These are phyloP conservation scores for Otocyon megalotis DNA, from an alignment of 2,113 vertebrate species.

Conservation along the genomic window DNA sequence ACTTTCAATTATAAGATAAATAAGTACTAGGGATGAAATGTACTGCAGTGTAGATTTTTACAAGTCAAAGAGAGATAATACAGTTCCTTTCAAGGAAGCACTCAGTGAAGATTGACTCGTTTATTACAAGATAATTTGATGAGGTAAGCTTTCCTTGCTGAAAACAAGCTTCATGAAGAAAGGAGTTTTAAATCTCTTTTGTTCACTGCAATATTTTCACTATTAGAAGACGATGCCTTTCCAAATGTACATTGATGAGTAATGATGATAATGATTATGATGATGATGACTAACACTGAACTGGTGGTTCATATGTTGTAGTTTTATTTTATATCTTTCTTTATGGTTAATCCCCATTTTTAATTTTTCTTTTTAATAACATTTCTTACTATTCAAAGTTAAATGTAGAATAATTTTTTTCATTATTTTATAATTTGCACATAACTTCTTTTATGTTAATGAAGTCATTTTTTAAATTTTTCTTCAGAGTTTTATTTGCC, in stretches of 20 bases:
- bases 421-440: neutral
- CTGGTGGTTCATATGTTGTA: neutral
- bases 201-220: neutral
- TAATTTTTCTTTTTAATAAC: neutral
- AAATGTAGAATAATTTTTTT: neutral
- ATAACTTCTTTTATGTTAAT: neutral
- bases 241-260: neutral
- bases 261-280: too few species aligned
- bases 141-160: neutral
- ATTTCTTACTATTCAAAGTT: neutral
- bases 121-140: neutral
- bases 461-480: neutral
- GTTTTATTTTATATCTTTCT: neutral
- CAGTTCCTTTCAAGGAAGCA: neutral
- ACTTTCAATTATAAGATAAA: neutral
- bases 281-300: neutral
- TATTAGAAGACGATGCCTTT: neutral
- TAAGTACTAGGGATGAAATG: neutral
- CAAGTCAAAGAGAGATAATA: neutral
- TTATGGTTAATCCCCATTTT: neutral
- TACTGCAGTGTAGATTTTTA: neutral
- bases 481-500: neutral
- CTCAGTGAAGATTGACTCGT: neutral
- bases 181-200: neutral
- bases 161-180: neutral